These are phyloP conservation scores for Fistularia tabacaria DNA, from an alignment of 2,797 vertebrate species.

Conservation along the genomic window DNA sequence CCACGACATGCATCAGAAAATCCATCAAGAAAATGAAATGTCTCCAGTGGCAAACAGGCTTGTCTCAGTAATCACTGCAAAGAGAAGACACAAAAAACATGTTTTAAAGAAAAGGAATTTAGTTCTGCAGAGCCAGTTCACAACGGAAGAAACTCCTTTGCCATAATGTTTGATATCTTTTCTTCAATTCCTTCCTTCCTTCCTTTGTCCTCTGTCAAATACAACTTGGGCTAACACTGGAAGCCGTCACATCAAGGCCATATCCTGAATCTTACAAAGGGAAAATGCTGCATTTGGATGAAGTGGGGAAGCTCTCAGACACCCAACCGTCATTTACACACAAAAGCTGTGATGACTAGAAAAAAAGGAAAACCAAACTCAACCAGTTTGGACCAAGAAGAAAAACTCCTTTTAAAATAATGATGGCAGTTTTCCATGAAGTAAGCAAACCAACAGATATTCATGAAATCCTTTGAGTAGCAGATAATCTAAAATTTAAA, in stretches of 20 bases:
- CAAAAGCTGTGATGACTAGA: conserved; percentile 47
- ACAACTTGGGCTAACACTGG: conserved; percentile 73
- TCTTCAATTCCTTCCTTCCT: conserved; percentile 37
- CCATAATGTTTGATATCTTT: conserved; percentile 48
- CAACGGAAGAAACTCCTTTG: conserved; percentile 52
- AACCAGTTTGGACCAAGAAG: conserved; percentile 52
- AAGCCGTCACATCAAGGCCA: conserved; percentile 76
- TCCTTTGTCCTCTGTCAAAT: conserved; percentile 76
- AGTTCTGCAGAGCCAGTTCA: conserved; percentile 65
- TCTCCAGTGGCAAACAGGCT: conserved; percentile 56
- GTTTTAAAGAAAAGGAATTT: conserved; percentile 52
- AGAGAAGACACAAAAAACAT: conserved; percentile 52
- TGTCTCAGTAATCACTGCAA: conserved; percentile 67
- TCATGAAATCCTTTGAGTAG: conserved; percentile 31
- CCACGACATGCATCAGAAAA: conserved; percentile 61
- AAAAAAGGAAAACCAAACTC: conserved; percentile 33
- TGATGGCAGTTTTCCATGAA: conserved; percentile 49
- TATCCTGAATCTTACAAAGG: conserved; percentile 59
- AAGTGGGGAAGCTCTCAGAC: conserved; percentile 47
- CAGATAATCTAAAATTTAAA: conserved; percentile 28
- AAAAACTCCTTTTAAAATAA: conserved; percentile 54
- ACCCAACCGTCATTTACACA: conserved; percentile 45
- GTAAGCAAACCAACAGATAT: conserved; percentile 51
- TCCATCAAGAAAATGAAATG: conserved; percentile 71
- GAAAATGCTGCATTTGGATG: conserved; percentile 58